phyloP scores from a whole-genome alignment of 2,113 vertebrate genomes.

The Zosterops pallidus region DNA sequence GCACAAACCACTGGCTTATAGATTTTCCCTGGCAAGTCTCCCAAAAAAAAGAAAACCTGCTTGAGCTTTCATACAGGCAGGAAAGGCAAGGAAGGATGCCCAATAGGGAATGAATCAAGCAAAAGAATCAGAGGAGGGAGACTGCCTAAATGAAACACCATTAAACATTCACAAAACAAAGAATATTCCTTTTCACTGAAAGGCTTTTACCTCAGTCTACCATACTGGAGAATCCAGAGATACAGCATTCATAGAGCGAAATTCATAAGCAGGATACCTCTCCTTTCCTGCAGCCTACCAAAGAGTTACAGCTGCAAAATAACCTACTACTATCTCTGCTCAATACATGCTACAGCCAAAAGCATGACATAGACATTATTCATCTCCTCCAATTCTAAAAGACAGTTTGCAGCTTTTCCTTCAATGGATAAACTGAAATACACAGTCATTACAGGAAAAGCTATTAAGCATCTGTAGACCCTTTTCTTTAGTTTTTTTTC shows the following conservation, averaged over 20 bases:
- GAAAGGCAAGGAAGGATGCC: not conserved
- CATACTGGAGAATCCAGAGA: not conserved
- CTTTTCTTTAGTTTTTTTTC: not conserved
- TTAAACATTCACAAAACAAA: not conserved
- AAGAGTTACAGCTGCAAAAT: not conserved
- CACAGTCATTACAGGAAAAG: not conserved
- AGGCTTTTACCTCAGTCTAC: not conserved
- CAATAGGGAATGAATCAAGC: not conserved
- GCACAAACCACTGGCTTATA: not conserved
- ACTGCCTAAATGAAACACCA: not conserved
- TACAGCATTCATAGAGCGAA: not conserved
- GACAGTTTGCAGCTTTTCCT: not conserved
- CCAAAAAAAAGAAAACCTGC: not conserved
- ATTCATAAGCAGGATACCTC: not conserved
- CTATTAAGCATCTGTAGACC: not conserved
- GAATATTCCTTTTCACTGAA: not conserved
- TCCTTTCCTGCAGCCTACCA: not conserved
- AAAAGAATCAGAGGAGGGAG: not conserved
- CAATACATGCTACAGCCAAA: not conserved
- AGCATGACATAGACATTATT: not conserved
- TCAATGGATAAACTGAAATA: not conserved
- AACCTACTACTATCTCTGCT: not conserved
- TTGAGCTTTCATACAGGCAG: not conserved
- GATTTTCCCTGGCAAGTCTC: not conserved
- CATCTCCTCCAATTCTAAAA: not conserved